Percentiles rank a stretch among this genome's conserved stretches.
Conservation (phyloP, 2,113 vertebrate genomes). For the Leptodactylus fuscus region DNA sequence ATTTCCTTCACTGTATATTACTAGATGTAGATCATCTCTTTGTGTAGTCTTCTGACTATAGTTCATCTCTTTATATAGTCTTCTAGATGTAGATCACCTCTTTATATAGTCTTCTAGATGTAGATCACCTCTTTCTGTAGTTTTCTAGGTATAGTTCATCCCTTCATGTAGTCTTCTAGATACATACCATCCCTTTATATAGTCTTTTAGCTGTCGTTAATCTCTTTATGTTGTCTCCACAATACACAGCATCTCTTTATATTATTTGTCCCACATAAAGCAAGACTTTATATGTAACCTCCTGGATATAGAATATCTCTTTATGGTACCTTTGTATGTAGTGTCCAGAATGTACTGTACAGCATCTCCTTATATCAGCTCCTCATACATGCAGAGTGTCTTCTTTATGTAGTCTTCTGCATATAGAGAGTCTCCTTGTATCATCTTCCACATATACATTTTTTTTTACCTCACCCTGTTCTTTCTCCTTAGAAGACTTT, state of each 20-base stretch:
- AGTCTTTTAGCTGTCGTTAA: background rate
- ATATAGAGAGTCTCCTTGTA: background rate
- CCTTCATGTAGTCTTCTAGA: background rate
- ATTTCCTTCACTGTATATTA: too few species aligned
- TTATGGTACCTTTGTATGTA: background rate
- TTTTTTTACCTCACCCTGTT: background rate
- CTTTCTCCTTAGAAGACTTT: conserved; percentile 32
- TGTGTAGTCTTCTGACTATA: background rate
- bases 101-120: background rate
- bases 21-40: background rate
- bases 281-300: too few species aligned
- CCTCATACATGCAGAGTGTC: background rate
- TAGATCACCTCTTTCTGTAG: background rate
- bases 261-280: too few species aligned
- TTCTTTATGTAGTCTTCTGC: background rate
- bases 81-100: background rate
- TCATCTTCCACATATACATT: background rate
- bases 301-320: background rate
- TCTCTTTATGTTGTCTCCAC: background rate
- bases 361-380: background rate
- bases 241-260: background rate
- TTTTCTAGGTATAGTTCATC: background rate
- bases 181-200: background rate
- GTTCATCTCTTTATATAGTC: background rate
- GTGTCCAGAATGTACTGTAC: too few species aligned